Evolutionary conservation across 2,888 invertebrate genomes (phyloP).

Genomic region (Ochropleura leucogaster): DNA sequence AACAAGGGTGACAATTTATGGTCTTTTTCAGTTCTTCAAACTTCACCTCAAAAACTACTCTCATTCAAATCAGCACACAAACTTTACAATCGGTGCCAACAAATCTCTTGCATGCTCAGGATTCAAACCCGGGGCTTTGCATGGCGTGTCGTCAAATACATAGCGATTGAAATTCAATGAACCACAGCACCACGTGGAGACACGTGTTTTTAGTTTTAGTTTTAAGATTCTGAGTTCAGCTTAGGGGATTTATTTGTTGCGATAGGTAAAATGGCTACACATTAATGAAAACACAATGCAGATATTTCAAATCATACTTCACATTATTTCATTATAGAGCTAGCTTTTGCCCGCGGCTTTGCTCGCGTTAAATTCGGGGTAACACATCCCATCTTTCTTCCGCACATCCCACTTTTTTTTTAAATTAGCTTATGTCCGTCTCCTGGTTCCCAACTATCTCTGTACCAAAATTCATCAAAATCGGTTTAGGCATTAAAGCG

Average conservation of each 20-base stretch:
- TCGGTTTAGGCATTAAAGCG: no score
- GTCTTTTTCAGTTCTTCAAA: not conserved
- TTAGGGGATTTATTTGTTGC: slow-evolving; percentile 13
- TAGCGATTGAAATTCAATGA: slow-evolving; percentile 65
- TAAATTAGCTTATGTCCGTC: no score
- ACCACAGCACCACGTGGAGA: slow-evolving; percentile 22
- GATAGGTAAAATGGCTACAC: not conserved
- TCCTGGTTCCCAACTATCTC: no score
- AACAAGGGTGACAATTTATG: no score
- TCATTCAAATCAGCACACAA: slow-evolving; percentile 17
- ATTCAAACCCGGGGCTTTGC: slow-evolving; percentile 52
- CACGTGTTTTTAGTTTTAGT: slow-evolving; percentile 30
- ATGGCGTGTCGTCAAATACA: slow-evolving; percentile 43
- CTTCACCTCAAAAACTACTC: not conserved
- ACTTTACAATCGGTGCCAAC: slow-evolving; percentile 25
- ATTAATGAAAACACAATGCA: no score
- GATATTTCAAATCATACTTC: no score
- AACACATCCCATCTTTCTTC: no score
- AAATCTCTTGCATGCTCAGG: slow-evolving; percentile 45
- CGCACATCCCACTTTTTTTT: no score
- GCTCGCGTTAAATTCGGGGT: no score
- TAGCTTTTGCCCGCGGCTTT: no score
- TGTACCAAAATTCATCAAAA: no score
- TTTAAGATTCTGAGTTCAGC: not conserved
- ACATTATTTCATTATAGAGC: no score